phyloP scores from a whole-genome alignment of 2,888 invertebrate genomes.

The Tetrapedia diversipes region DNA sequence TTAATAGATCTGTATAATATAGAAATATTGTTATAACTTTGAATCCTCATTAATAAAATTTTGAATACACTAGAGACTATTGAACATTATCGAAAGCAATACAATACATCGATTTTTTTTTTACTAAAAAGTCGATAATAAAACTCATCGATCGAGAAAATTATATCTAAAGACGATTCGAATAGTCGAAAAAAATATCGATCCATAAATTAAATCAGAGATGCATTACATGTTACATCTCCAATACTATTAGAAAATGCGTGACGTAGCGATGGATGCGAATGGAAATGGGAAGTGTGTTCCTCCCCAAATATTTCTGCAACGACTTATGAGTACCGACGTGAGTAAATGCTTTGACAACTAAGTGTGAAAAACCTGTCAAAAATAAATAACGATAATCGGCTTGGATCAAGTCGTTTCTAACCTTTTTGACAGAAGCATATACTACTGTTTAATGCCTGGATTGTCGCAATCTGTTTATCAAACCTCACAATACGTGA shows the following conservation, averaged over 20 bases:
- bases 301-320: constrained; percentile 85
- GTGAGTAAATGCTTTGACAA: constrained; percentile 55
- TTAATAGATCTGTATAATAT: neutral
- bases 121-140: constrained; percentile 14
- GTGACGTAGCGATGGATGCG: constrained; percentile 82
- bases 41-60: neutral
- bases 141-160: constrained; percentile 12
- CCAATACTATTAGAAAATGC: constrained; percentile 59
- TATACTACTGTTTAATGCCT: constrained; percentile 26
- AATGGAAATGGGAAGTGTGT: constrained; percentile 86
- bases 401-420: constrained; percentile 30
- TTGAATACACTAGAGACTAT: constrained; percentile 12
- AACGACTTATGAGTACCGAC: constrained; percentile 70
- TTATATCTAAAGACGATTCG: neutral
- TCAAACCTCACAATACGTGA: constrained; percentile 28
- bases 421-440: constrained; percentile 60
- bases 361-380: constrained; percentile 22
- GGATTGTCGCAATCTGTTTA: constrained; percentile 39
- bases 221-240: constrained; percentile 29
- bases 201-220: constrained; percentile 31
- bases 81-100: constrained; percentile 15
- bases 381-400: constrained; percentile 25
- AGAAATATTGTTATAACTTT: neutral
- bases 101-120: constrained; percentile 11
- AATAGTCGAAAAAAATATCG: constrained; percentile 31